phyloP scores from a whole-genome alignment of 1,140 invertebrate genomes.

The Plutomurus gul region DNA sequence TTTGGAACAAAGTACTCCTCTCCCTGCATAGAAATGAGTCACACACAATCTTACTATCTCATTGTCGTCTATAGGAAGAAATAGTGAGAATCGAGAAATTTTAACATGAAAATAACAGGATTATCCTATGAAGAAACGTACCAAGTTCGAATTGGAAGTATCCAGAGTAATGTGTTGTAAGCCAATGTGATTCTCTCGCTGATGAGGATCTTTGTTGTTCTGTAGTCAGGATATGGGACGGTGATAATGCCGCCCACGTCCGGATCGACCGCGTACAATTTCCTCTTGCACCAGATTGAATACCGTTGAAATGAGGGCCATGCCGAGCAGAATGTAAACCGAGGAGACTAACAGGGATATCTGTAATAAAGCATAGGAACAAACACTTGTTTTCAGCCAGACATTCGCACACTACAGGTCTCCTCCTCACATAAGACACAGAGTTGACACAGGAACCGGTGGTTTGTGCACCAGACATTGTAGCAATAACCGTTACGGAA shows the following conservation, averaged over 20 bases:
- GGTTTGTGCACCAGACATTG: too few species aligned
- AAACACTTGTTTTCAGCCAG: conserved; percentile 55
- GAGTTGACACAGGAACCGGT: too few species aligned
- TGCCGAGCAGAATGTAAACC: conserved; percentile 88
- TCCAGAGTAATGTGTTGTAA: conserved; percentile 49
- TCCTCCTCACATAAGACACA: not conserved
- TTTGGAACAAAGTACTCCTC: conserved; percentile 54
- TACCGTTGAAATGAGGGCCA: conserved; percentile 95
- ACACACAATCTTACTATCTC: not conserved
- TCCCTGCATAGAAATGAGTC: conserved; percentile 32
- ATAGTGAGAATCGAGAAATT: too few species aligned
- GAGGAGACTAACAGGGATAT: conserved; percentile 78
- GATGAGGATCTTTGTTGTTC: conserved; percentile 37
- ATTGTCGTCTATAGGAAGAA: too few species aligned
- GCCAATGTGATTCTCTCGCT: conserved; percentile 49
- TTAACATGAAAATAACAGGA: too few species aligned
- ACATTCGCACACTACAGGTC: too few species aligned
- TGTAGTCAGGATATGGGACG: conserved; percentile 53
- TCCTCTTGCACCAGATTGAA: conserved; percentile 95
- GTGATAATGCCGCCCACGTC: conserved; percentile 55
- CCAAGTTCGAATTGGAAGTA: conserved; percentile 44
- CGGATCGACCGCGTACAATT: conserved; percentile 63
- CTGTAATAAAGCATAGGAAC: conserved; percentile 58
- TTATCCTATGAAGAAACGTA: conserved; percentile 3
- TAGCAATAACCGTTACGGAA: too few species aligned